These are phyloP conservation scores for Gambusia yucatana DNA, from an alignment of 2,797 vertebrate genomes.

Conservation along the genomic window DNA sequence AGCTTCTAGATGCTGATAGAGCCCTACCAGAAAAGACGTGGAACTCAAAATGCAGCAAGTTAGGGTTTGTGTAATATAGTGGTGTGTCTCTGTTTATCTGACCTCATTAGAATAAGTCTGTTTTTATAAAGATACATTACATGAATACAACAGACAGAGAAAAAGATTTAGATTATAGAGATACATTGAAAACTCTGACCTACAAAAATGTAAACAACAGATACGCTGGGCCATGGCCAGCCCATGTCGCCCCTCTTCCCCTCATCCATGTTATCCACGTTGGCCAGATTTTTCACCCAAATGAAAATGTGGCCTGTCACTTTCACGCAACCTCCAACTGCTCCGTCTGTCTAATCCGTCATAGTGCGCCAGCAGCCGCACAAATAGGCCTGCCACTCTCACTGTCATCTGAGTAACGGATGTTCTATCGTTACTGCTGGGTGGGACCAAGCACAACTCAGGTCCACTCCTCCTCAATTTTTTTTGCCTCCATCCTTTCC, in stretches of 20 bases:
- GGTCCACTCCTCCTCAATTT: constrained; percentile 64
- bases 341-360: constrained; percentile 84
- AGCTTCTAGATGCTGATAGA: background rate
- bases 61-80: background rate
- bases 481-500: constrained; percentile 30
- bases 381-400: constrained; percentile 87
- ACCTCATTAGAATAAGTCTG: background rate
- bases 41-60: background rate
- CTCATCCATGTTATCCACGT: constrained; percentile 62
- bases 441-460: constrained; percentile 67
- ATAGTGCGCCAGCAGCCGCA: constrained; percentile 70
- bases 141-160: background rate
- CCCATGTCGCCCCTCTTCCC: constrained; percentile 36
- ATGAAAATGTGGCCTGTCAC: constrained; percentile 86
- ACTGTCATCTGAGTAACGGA: constrained; percentile 84
- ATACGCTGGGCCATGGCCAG: constrained; percentile 19
- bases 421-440: constrained; percentile 77
- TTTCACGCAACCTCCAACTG: constrained; percentile 78
- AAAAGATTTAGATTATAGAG: constrained; percentile 10
- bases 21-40: background rate
- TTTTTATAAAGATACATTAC: background rate
- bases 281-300: constrained; percentile 86
- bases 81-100: background rate
- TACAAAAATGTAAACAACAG: constrained; percentile 36
- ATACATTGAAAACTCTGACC: constrained; percentile 33